Conservation (phyloP, 2,888 invertebrate species). For the Acanthosepion esculentum region DNA sequence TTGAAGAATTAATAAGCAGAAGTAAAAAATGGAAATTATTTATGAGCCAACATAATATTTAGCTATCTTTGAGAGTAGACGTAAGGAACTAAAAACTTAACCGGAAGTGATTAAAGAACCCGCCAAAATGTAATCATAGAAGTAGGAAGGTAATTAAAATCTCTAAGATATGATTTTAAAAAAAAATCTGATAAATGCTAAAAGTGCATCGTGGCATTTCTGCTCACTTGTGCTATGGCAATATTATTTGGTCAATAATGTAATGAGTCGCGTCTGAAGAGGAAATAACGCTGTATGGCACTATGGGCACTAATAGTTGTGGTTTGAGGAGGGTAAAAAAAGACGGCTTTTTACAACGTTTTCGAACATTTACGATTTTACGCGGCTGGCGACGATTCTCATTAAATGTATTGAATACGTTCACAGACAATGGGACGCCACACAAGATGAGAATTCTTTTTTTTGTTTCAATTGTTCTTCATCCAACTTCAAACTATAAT, state of each 20-base stretch:
- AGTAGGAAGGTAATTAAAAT: not conserved
- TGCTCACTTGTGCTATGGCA: not conserved
- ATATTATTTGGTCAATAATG: not conserved
- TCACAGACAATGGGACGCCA: not conserved
- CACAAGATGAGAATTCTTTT: not conserved
- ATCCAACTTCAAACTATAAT: not conserved
- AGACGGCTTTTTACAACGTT: not conserved
- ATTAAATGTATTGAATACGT: not conserved
- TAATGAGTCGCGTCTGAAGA: not conserved
- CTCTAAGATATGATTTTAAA: not conserved
- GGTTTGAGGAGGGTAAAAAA: not conserved
- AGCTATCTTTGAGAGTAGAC: not conserved
- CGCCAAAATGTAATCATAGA: not conserved
- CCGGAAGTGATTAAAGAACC: not conserved
- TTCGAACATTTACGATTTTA: no score
- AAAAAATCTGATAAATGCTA: not conserved
- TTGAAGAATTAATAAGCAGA: no score
- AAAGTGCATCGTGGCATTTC: not conserved
- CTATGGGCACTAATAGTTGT: not conserved
- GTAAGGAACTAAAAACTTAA: not conserved
- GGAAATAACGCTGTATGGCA: not conserved
- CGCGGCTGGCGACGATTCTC: not conserved
- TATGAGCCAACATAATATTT: no score
- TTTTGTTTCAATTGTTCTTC: not conserved
- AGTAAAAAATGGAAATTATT: no score